A percentile compares a stretch with the other conserved stretches of the same genome.
phyloP scores from a whole-genome alignment of 2,113 vertebrate species.

The Cololabis saira region DNA sequence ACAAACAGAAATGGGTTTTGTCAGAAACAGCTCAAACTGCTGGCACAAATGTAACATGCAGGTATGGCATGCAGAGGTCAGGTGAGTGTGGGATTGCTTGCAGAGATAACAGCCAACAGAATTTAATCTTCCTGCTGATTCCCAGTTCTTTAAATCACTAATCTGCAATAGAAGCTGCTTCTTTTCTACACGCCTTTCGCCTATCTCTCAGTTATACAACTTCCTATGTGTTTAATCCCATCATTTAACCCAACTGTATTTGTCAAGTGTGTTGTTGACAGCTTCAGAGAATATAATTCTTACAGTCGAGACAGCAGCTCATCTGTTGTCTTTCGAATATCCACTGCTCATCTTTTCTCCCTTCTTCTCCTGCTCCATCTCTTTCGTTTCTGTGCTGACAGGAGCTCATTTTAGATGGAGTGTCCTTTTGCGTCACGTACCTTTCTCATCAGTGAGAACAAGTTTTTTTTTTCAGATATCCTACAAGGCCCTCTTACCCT shows the following conservation, averaged over 20 bases:
- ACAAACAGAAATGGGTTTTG: neutral
- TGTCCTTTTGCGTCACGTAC: slow-evolving; percentile 80
- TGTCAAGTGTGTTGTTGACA: slow-evolving; percentile 46
- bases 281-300: slow-evolving; percentile 50
- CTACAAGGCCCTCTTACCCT: slow-evolving; percentile 71
- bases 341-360: slow-evolving; percentile 31
- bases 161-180: slow-evolving; percentile 9
- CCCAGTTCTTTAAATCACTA: slow-evolving; percentile 4
- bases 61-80: slow-evolving; percentile 36
- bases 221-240: slow-evolving; percentile 34
- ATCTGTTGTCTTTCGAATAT: slow-evolving; percentile 41
- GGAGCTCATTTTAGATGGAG: slow-evolving; percentile 75
- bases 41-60: slow-evolving; percentile 16
- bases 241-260: slow-evolving; percentile 35
- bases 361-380: slow-evolving; percentile 45
- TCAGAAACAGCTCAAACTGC: slow-evolving; percentile 18
- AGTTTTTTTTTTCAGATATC: slow-evolving; percentile 63
- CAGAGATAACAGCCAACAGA: slow-evolving; percentile 37
- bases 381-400: slow-evolving; percentile 62
- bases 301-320: slow-evolving; percentile 48
- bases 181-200: slow-evolving; percentile 6
- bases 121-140: slow-evolving; percentile 33
- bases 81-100: slow-evolving; percentile 31
- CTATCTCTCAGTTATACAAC: slow-evolving; percentile 37
- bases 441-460: slow-evolving; percentile 74